Evolutionary conservation across 2,888 invertebrate genomes (phyloP).

Genomic region (Eumerus sabulonum): DNA sequence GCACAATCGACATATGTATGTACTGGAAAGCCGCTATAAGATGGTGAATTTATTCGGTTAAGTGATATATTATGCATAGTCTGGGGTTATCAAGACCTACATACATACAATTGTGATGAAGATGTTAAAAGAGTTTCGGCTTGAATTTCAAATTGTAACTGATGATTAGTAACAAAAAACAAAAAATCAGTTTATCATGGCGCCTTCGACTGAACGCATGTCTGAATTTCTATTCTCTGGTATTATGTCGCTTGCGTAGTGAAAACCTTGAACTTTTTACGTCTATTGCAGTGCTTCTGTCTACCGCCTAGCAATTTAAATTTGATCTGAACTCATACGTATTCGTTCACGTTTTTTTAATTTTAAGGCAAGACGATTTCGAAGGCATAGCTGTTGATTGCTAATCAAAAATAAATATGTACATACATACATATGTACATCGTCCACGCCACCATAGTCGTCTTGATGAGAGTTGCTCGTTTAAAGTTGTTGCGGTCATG

Average conservation of each 20-base stretch:
- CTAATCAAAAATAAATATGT: too few relatives aligned
- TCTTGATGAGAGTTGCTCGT: too few relatives aligned
- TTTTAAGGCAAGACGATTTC: conserved; percentile 3
- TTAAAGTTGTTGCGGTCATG: too few relatives aligned
- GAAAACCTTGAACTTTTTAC: conserved; percentile 2
- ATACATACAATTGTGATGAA: conserved; percentile 9
- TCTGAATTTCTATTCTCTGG: conserved; percentile 15
- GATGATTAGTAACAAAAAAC: neutral
- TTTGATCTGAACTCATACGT: too few relatives aligned
- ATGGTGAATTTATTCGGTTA: neutral
- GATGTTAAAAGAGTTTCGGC: conserved; percentile 6
- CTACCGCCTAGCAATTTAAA: too few relatives aligned
- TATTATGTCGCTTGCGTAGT: neutral
- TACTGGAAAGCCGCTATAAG: conserved; percentile 6
- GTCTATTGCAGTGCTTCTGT: too few relatives aligned
- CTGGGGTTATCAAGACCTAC: neutral
- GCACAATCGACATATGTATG: conserved; percentile 21
- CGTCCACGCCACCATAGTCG: too few relatives aligned
- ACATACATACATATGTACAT: too few relatives aligned
- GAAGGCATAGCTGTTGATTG: conserved; percentile 3
- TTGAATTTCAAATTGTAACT: conserved; percentile 40
- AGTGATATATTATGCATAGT: conserved; percentile 5
- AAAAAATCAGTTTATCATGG: neutral
- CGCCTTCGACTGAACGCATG: conserved; percentile 12
- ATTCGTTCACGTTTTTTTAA: neutral